A percentile compares a stretch with the other conserved stretches of the same genome.
Conservation (phyloP, 1,140 invertebrate genomes). For the Ptiloglossa arizonensis region DNA sequence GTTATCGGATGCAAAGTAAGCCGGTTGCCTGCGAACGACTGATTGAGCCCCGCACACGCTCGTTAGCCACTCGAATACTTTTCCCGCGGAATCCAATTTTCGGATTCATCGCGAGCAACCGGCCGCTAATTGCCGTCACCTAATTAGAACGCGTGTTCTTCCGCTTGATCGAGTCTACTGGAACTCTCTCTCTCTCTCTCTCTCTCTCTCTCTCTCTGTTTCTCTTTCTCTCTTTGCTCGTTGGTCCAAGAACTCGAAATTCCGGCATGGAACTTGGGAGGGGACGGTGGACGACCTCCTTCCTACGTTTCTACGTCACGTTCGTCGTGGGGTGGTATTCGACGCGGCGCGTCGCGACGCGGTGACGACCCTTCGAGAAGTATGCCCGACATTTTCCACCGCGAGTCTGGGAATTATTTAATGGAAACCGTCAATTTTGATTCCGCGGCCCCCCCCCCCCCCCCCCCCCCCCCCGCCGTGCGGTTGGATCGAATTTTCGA, state of each 20-base stretch:
- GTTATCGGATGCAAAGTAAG: conserved; percentile 35
- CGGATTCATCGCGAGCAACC: not conserved
- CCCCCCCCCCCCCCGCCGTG: too few relatives aligned
- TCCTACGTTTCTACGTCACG: not conserved
- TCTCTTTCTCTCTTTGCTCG: too few relatives aligned
- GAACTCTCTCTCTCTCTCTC: too few relatives aligned
- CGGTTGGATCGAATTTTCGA: not conserved
- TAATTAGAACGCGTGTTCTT: not conserved
- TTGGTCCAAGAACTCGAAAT: not conserved
- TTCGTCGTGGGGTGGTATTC: not conserved
- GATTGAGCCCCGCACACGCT: conserved; percentile 43
- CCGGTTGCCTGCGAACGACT: conserved; percentile 2
- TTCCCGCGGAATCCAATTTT: conserved; percentile 12
- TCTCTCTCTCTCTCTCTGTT: too few relatives aligned
- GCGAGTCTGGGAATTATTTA: not conserved
- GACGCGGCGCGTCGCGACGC: not conserved
- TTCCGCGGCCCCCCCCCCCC: not conserved
- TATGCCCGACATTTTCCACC: not conserved
- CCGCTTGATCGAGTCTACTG: not conserved
- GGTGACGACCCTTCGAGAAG: not conserved
- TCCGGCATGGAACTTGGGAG: not conserved
- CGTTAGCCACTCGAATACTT: conserved; percentile 17
- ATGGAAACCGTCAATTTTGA: not conserved
- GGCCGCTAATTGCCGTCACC: not conserved
- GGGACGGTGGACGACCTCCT: too few relatives aligned